Base-by-base conservation (phyloP, 2,888 invertebrate species). In the Adelphocoris suturalis region DNA sequence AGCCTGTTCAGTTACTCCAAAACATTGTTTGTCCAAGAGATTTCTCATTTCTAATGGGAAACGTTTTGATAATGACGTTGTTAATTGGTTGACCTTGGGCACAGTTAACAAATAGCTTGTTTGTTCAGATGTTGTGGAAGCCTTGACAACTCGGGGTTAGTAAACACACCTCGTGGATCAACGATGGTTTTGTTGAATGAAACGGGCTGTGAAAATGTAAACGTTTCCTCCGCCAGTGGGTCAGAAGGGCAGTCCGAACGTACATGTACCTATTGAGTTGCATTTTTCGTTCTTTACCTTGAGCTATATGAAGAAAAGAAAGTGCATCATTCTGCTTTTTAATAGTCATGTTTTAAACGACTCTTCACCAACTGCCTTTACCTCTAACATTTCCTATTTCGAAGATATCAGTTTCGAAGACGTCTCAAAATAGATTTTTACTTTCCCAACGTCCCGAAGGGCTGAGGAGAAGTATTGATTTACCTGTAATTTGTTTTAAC, bases 11-110 rank as follows among this genome's bases (percentile, higher is more conserved):
- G 7, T 7, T 12, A 12, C 19, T 23, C 3, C 61, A 23, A 1
- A 23, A 68, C 68, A 68, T 68, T 23, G 68, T 68, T 68, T 23
- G 19, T 68, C 61, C 68, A 12, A 23, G 12, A 23, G 23, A 68
- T 68, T 68, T 68, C 68, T 68, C 68, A 68, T 68, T 68, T 68
- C 68, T 68, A 68, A 68, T 68, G 27, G 68, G 68, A 68, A 68
- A 23, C 19, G 27, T 23, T 23, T 68, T 23, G 68, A 68, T 68
- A 68, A 68, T 27, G 68, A 19, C 68, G 68, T n/a, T 23, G 68
- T 68, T 68, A 68, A 23, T 68, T 68, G 19, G 68, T 13, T 13
- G 68, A 23, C 68, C 68, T 68, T 68, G 3, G 23, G 68, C 68
- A 2, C 23, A 23, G 68, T n/a, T 68, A 68, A 19, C 68, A 68